phyloP scores from a whole-genome alignment of 2,113 vertebrate species.

The Columbina picui region DNA sequence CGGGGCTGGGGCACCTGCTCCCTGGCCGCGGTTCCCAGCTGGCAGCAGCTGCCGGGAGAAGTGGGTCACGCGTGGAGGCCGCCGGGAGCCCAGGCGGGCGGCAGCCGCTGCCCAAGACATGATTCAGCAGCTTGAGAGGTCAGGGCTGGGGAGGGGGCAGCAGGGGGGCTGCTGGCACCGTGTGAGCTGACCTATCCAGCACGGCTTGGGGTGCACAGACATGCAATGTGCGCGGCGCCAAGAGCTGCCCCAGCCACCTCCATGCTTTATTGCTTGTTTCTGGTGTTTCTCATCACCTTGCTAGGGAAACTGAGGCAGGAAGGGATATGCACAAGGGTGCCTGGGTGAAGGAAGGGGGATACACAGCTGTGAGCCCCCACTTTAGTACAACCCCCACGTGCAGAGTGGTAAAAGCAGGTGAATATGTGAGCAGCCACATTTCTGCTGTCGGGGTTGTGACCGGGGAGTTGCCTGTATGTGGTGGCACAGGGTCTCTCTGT shows the following conservation, averaged over 20 bases:
- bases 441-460: fast-evolving
- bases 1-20: background rate
- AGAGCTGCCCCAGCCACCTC: background rate
- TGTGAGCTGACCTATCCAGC: background rate
- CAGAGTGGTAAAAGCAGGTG: background rate
- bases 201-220: fast-evolving
- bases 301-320: constrained; percentile 24
- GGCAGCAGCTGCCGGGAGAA: constrained; percentile 41
- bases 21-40: background rate
- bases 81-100: background rate
- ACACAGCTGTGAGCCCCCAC: fast-evolving
- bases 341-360: background rate
- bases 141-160: background rate
- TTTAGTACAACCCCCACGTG: fast-evolving
- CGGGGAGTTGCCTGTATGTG: fast-evolving
- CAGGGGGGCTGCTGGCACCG: fast-evolving
- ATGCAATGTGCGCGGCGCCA: fast-evolving
- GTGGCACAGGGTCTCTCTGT: background rate
- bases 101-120: background rate
- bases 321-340: background rate
- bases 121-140: constrained; percentile 54
- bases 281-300: fast-evolving
- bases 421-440: background rate
- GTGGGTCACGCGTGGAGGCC: constrained; percentile 61
- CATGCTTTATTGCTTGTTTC: background rate